Percentiles rank a stretch among this genome's conserved stretches.
Evolutionary conservation across 2,888 invertebrate species (phyloP).

Genomic region (Cephus pygmeus): DNA sequence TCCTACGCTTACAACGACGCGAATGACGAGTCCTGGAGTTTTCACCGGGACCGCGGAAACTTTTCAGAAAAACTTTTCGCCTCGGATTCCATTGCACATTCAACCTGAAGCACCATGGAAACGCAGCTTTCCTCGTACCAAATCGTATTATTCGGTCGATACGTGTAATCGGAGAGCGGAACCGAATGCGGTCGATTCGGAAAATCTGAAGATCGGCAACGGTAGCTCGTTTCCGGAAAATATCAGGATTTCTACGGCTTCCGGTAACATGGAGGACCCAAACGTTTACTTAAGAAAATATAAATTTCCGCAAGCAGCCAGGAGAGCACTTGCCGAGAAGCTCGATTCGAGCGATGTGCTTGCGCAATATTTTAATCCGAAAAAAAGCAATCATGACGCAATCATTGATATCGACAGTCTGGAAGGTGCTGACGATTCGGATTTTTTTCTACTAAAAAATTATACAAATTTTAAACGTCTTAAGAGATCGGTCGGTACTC

Average conservation of each 20-base stretch:
- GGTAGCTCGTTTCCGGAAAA: background rate
- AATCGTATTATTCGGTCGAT: background rate
- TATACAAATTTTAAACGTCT: background rate
- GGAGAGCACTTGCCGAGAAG: background rate
- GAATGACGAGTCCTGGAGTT: background rate
- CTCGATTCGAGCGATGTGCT: background rate
- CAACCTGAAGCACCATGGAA: background rate
- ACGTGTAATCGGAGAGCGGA: background rate
- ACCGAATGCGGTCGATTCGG: background rate
- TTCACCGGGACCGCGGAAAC: background rate
- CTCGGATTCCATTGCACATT: background rate
- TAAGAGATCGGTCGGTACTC: background rate
- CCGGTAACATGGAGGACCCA: background rate
- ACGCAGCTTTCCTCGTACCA: background rate
- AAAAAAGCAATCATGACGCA: background rate
- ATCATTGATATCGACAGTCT: background rate
- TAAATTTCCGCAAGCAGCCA: background rate
- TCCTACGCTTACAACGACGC: background rate
- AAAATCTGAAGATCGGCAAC: background rate
- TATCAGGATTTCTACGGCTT: background rate
- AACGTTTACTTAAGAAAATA: background rate
- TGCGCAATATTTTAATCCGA: background rate
- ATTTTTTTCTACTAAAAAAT: background rate
- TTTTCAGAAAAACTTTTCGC: background rate
- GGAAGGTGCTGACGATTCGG: background rate